Base-by-base conservation (phyloP, 2,113 vertebrate species). In the Meles meles region DNA sequence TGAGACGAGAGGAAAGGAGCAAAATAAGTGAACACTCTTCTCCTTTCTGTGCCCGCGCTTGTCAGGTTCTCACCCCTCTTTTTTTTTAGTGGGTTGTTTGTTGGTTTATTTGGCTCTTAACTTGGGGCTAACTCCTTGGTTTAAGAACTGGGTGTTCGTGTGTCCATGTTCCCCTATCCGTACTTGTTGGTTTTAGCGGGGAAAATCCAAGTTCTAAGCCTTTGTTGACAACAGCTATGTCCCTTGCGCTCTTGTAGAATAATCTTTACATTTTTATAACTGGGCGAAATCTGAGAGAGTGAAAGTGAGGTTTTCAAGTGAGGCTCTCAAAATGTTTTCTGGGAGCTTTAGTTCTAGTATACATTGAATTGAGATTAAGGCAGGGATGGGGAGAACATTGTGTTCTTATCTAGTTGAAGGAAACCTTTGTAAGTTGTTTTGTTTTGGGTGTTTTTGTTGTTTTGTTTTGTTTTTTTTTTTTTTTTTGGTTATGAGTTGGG, bases 171-270 rank as follows among this genome's bases (percentile, higher is more conserved):
- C 76, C 6, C 23, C 67, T 69, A 77, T 52, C 61, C 1, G 6
- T 18, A 7, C 69, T 90, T 47, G 80, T 65, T 88, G 90, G 44
- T 79, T 90, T 90, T 55, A 88, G 63, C 29, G 13, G 83, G 95
- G 74, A 59, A 72, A 65, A 71, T 55, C 37, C 86, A 52, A 79
- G 71, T 93, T 82, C 86, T 72, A 13, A 27, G 80, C 80, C 98
- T 97, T 98, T 98, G 98, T 98, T 84, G 97, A 83, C 88, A 57
- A 69, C 76, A 84, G 92, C 90, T 10, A 1, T 74, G 93, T 21
- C 71, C 44, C 87, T 67, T 88, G 5, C 5, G 90, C 55, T 49
- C 21, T 15, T 82, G 92, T 29, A 27, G 74, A 82, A 47, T 55
- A 44, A 80, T 76, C 82, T 92, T 79, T 94, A 79, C n/a, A n/a